Conservation (phyloP, 2,797 vertebrate species). For the Darevskia mixta region DNA sequence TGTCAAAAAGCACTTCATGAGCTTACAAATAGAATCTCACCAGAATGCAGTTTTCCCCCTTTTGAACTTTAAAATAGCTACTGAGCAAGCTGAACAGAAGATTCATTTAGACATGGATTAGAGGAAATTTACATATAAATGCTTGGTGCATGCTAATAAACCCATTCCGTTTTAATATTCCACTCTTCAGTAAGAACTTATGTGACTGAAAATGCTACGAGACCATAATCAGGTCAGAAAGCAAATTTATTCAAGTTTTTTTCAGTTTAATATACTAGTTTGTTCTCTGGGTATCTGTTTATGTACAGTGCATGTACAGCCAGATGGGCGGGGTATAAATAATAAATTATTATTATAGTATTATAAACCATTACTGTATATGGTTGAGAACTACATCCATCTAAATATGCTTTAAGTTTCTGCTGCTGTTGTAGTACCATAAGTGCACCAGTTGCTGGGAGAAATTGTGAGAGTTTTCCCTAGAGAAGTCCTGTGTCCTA, state of each 20-base stretch:
- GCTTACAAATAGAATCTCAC: conserved; percentile 42
- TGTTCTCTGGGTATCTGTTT: not conserved
- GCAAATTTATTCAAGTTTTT: not conserved
- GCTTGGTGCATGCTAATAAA: conserved; percentile 56
- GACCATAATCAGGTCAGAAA: conserved; percentile 4
- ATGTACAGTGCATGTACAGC: not conserved
- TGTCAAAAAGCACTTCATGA: conserved; percentile 27
- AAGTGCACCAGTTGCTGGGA: not conserved
- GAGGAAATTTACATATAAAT: conserved; percentile 63
- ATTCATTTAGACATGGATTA: conserved; percentile 68
- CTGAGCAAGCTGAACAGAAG: conserved; percentile 57
- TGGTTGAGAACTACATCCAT: not conserved
- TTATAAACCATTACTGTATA: not conserved
- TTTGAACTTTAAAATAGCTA: conserved; percentile 55
- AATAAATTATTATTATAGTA: too few species aligned
- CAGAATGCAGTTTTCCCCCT: conserved; percentile 35
- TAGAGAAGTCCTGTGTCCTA: not conserved
- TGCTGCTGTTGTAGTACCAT: not conserved
- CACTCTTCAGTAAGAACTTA: not conserved
- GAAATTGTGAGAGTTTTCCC: not conserved
- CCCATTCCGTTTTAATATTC: conserved; percentile 47
- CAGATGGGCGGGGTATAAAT: too few species aligned
- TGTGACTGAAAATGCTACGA: conserved; percentile 9
- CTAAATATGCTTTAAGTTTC: not conserved
- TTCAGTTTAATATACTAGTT: not conserved